Percentiles rank a stretch among this genome's conserved stretches.
Evolutionary conservation across 2,113 vertebrate species (phyloP).

Genomic region (Pyrgilauda ruficollis): DNA sequence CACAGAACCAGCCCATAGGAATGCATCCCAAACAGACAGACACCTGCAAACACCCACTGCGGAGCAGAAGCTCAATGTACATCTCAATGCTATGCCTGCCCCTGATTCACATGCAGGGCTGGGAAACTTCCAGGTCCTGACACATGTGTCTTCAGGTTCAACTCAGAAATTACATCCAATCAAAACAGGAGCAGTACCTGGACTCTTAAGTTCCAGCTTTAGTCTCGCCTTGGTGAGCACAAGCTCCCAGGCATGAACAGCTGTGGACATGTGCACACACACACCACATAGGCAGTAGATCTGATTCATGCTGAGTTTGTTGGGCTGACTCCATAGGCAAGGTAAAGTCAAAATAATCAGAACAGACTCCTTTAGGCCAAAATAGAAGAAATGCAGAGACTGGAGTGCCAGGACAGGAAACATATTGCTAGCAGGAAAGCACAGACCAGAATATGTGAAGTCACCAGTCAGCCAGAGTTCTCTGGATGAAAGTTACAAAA

Average conservation of each 20-base stretch:
- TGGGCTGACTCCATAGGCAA: background rate
- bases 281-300: background rate
- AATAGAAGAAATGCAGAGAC: background rate
- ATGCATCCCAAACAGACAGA: background rate
- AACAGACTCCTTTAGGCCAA: background rate
- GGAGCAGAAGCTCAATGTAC: background rate
- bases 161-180: background rate
- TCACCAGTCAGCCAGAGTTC: background rate
- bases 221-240: background rate
- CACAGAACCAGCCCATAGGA: background rate
- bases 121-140: background rate
- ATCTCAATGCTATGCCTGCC: fast-evolving
- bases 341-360: background rate
- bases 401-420: background rate
- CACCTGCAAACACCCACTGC: background rate
- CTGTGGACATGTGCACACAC: fast-evolving
- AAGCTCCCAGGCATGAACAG: background rate
- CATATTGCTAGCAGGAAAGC: background rate
- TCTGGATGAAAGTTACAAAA: background rate
- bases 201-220: background rate
- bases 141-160: background rate
- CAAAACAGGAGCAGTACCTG: background rate
- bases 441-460: background rate
- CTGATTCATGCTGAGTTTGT: background rate
- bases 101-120: fast-evolving